Evolutionary conservation across 1,140 invertebrate genomes (phyloP), one percentile per base, ranked within the genome.

Genomic region (Hylyphantes graminicola): DNA sequence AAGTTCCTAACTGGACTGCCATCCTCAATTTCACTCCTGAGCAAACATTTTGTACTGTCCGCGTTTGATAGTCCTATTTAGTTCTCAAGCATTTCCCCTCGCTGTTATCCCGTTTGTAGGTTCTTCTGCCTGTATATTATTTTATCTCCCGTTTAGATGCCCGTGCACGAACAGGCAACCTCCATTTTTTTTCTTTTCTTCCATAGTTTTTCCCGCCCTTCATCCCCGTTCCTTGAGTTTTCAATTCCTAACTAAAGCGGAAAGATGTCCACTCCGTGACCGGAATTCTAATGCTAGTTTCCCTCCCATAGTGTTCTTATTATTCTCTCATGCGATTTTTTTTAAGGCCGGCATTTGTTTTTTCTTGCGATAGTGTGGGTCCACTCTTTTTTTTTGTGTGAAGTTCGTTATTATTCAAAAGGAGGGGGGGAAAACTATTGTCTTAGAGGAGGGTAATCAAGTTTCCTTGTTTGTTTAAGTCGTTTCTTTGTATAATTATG

Each of bases 121-220:
- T 19, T 35, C 11, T 53, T 15, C 19, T 21, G 53, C 53, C 72
- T 57, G 10, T 55, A 74, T 57, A 55, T 74, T 59, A 74, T 50
- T 74, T 76, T 76, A 76, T 80, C 64, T 19, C 77, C 59, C 53
- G 77, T 80, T 80, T 68, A 50, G 64, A 80, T 80, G 77, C 77
- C 53, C 1, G 11, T 35, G 67, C 77, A 80, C 77, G 77, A 54
- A 35, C 21, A 13, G 11, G 48, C 67, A 57, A 80, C 70, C 76
- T 80, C 51, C 70, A 21, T 17, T 74, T 74, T 57, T 19, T 70
- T n/a, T 73, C 53, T 57, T 72, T n/a, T n/a, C n/a, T n/a, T 53
- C 35, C 5, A 70, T 21, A 51, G 54, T 51, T 19, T 53, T 70
- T 70, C 54, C 54, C 54, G 9, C 7, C 7, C 59, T 51, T 15